A percentile compares a stretch with the other conserved stretches of the same genome.
These are phyloP conservation scores for Porphyrio hochstetteri DNA, from an alignment of 2,113 vertebrate species.

Conservation along the genomic window DNA sequence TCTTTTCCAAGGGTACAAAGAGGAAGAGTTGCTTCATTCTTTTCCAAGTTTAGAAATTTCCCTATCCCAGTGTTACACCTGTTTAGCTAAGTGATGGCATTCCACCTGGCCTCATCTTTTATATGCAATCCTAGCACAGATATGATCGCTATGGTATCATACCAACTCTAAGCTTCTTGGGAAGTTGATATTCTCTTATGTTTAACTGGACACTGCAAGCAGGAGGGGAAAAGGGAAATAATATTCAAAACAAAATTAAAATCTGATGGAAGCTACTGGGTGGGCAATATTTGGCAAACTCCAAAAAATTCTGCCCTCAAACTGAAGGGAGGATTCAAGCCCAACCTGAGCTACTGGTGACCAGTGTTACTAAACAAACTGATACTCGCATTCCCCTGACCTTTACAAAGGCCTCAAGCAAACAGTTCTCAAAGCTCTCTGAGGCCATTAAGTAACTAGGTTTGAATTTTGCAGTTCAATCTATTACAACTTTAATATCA, in stretches of 20 bases:
- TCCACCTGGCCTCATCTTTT: not conserved
- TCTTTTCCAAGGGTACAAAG: not conserved
- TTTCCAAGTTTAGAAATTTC: not conserved
- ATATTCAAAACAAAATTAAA: not conserved
- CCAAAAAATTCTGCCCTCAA: not conserved
- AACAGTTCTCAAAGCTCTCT: not conserved
- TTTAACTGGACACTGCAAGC: not conserved
- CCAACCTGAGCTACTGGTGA: not conserved
- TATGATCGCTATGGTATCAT: not conserved
- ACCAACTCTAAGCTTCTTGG: not conserved
- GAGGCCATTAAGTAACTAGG: not conserved
- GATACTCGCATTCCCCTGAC: not conserved
- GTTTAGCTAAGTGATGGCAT: not conserved
- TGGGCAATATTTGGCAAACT: not conserved
- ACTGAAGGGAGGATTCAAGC: not conserved
- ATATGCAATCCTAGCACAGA: not conserved
- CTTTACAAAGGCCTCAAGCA: not conserved
- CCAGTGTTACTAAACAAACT: not conserved
- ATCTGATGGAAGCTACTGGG: not conserved
- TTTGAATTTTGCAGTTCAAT: slow-evolving; percentile 21
- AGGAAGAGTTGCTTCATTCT: not conserved
- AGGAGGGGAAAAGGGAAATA: not conserved
- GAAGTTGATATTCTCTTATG: not conserved
- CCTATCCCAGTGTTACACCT: not conserved
- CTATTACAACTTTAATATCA: slow-evolving; percentile 6